Percentiles rank a stretch among this genome's conserved stretches.
Evolutionary conservation across 2,797 vertebrate species (phyloP).

Genomic region (Valencia hispanica): DNA sequence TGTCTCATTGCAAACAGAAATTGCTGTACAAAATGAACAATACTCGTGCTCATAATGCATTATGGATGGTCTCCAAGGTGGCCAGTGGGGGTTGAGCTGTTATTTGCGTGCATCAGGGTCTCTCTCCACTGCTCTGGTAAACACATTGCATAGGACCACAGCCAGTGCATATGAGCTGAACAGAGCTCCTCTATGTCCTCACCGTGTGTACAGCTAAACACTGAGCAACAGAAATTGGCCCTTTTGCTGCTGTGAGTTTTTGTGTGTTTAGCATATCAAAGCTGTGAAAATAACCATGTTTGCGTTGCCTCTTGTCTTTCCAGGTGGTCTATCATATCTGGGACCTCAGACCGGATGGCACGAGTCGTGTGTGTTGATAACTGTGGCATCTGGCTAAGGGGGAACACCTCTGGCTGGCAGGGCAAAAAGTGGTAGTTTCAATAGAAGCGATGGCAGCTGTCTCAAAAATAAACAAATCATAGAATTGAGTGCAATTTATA

Average conservation of each 20-base stretch:
- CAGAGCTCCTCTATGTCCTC: conserved; percentile 73
- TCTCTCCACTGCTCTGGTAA: conserved; percentile 73
- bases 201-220: conserved; percentile 70
- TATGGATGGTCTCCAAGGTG: conserved; percentile 72
- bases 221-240: conserved; percentile 68
- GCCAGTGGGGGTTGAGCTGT: conserved; percentile 58
- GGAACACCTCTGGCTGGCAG: conserved; percentile 76
- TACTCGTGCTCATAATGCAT: conserved; percentile 49
- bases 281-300: conserved; percentile 87
- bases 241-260: conserved; percentile 65
- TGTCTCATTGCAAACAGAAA: conserved; percentile 18
- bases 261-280: conserved; percentile 82
- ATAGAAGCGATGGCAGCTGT: conserved; percentile 59
- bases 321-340: conserved; percentile 84
- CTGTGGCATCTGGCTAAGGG: conserved; percentile 63
- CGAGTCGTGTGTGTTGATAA: conserved; percentile 68
- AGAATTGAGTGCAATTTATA: conserved; percentile 39
- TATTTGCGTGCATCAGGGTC: conserved; percentile 69
- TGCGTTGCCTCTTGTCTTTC: conserved; percentile 76
- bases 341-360: conserved; percentile 73
- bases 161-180: conserved; percentile 77
- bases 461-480: conserved; percentile 61
- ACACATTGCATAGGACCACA: conserved; percentile 73
- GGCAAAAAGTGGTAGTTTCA: conserved; percentile 58
- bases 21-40: conserved; percentile 34